A percentile compares a stretch with the other conserved stretches of the same genome.
Conservation (phyloP, 1,140 invertebrate species). For the Tetramorium alpestre region DNA sequence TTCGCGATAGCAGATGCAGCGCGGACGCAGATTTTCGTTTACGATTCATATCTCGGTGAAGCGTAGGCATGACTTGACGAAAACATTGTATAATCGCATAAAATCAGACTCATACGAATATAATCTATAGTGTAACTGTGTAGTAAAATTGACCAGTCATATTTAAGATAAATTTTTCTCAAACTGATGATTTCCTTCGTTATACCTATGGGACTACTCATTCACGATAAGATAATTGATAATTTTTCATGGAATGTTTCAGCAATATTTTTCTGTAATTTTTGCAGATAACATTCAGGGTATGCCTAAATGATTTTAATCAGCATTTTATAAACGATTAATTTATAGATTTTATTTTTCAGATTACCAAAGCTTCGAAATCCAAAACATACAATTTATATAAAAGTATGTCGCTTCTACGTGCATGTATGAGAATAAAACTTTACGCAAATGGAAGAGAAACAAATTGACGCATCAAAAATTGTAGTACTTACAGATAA, state of each 20-base stretch:
- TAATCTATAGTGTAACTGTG: conserved; percentile 52
- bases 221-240: neutral
- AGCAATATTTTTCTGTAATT: neutral
- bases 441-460: neutral
- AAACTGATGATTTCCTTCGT: conserved; percentile 13
- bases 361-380: neutral
- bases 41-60: conserved; percentile 15
- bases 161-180: conserved; percentile 45
- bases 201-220: neutral
- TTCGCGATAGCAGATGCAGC: conserved; percentile 5
- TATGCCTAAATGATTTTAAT: conserved; percentile 7
- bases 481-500: conserved; percentile 44
- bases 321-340: neutral
- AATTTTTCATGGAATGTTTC: neutral
- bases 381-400: neutral
- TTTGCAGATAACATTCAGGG: neutral
- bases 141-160: conserved; percentile 51
- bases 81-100: conserved; percentile 53
- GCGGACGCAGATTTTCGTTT: conserved; percentile 15
- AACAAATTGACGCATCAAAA: neutral
- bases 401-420: neutral
- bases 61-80: conserved; percentile 45
- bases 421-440: neutral
- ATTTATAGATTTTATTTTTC: conserved; percentile 18
- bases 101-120: conserved; percentile 56